These are phyloP conservation scores for Acanthoscelides obtectus DNA, from an alignment of 2,888 invertebrate genomes.

Conservation along the genomic window DNA sequence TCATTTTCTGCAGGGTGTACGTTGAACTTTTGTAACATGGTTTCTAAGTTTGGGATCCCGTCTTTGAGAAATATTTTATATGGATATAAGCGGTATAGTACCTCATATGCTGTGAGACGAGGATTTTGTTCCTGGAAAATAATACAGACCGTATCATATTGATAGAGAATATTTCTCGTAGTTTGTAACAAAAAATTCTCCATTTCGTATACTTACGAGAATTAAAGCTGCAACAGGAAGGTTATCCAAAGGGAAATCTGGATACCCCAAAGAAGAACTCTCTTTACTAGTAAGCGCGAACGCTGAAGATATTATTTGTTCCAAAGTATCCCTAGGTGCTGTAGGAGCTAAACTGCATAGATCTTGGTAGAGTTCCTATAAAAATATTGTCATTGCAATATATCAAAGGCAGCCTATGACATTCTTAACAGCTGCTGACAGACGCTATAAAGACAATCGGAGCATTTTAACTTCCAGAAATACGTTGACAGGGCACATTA, in stretches of 20 bases:
- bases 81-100: slow-evolving; percentile 78
- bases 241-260: slow-evolving; percentile 88
- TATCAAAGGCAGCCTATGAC: no score
- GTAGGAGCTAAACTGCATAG: slow-evolving; percentile 51
- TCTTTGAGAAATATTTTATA: slow-evolving; percentile 76
- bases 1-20: slow-evolving; percentile 32
- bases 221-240: slow-evolving; percentile 62
- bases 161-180: no score
- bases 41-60: slow-evolving; percentile 65
- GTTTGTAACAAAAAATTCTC: no score
- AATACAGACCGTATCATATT: slow-evolving; percentile 5
- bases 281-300: slow-evolving; percentile 77
- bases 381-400: no score
- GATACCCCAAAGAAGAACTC: slow-evolving; percentile 65
- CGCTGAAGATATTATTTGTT: slow-evolving; percentile 69
- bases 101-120: slow-evolving; percentile 59
- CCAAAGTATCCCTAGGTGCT: slow-evolving; percentile 53
- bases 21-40: slow-evolving; percentile 63
- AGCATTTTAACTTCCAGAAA: no score
- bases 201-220: slow-evolving; percentile 51
- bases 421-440: no score
- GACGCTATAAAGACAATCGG: no score
- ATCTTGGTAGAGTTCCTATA: slow-evolving; percentile 55
- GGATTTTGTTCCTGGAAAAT: slow-evolving; percentile 66
- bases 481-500: no score